Conservation (phyloP, 2,888 invertebrate species). For the Rhodophaea formosa region DNA sequence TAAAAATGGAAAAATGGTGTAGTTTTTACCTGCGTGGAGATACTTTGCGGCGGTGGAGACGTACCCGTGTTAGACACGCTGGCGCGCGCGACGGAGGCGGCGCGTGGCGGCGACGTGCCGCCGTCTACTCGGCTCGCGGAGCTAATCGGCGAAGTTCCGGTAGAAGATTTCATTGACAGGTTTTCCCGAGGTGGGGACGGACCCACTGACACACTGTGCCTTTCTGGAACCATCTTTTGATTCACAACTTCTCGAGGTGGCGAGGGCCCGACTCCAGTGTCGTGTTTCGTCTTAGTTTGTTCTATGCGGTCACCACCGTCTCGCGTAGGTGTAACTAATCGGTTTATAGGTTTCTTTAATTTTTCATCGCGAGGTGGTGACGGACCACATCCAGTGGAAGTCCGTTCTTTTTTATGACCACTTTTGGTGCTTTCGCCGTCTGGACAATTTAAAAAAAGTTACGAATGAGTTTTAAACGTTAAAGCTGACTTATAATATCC, state of each 20-base stretch:
- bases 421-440: constrained; percentile 44
- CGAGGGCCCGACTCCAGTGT: constrained; percentile 69
- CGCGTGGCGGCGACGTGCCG: constrained; percentile 78
- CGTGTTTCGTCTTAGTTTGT: constrained; percentile 43
- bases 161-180: constrained; percentile 25
- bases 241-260: constrained; percentile 55
- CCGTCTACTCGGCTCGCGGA: constrained; percentile 41
- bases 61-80: constrained; percentile 85
- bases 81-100: constrained; percentile 60
- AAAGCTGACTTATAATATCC: no score
- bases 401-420: constrained; percentile 52
- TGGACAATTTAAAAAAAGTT: constrained; percentile 29
- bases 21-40: constrained; percentile 88
- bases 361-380: constrained; percentile 80
- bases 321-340: constrained; percentile 72
- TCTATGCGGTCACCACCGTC: constrained; percentile 40
- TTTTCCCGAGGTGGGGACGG: constrained; percentile 62
- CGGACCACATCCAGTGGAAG: constrained; percentile 83
- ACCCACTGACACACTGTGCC: constrained; percentile 62
- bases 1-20: background rate
- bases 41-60: constrained; percentile 92
- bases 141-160: constrained; percentile 49
- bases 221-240: constrained; percentile 29
- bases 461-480: no score
- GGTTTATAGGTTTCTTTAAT: constrained; percentile 39